Base-by-base conservation (phyloP, 2,888 invertebrate species). In the Gari tellinella region DNA sequence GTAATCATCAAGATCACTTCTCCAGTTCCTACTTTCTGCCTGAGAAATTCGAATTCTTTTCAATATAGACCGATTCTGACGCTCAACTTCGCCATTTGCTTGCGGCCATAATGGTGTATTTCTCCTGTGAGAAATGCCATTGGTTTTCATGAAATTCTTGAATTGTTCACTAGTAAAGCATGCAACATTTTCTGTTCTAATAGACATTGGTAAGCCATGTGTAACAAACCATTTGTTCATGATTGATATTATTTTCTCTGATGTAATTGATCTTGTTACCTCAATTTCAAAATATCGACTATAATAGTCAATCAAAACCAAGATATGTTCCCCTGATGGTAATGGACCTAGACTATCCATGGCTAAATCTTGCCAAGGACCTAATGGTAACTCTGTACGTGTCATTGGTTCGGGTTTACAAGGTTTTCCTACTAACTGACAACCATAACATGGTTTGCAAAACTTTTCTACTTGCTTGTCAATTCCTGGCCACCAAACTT, bases 241-340 rank as follows among this genome's bases (percentile, higher is more conserved):
- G n/a, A n/a, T n/a, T 77, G 10, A 77, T 58, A 4, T 58, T 67
- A 15, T 68, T 51, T 51, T 77, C 80, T 60, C 43, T 55, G n/a
- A n/a, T n/a, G n/a, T n/a, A n/a, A n/a, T n/a, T n/a, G n/a, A n/a
- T n/a, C n/a, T n/a, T n/a, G n/a, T n/a, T n/a, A n/a, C n/a, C n/a
- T n/a, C n/a, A n/a, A n/a, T n/a, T n/a, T n/a, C n/a, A n/a, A n/a
- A n/a, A 41, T 72, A 81, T 8, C 73, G 31, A 52, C 77, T 82
- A 37, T 72, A 80, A 55, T 82, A 82, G 53, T 84, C 80, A 10
- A 75, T 66, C 25, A 69, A 46, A 4, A 79, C 78, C 23, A 82
- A 46, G 8, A 80, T 43, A 58, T 65, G 56, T 23, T 74, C 43
- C 14, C 73, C 72, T 15, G 61, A 40, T 19, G 72, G 66, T n/a